Evolutionary conservation across 1,140 invertebrate species (phyloP), one percentile per base, ranked within the genome.

Genomic region (Papilio polyxenes): DNA sequence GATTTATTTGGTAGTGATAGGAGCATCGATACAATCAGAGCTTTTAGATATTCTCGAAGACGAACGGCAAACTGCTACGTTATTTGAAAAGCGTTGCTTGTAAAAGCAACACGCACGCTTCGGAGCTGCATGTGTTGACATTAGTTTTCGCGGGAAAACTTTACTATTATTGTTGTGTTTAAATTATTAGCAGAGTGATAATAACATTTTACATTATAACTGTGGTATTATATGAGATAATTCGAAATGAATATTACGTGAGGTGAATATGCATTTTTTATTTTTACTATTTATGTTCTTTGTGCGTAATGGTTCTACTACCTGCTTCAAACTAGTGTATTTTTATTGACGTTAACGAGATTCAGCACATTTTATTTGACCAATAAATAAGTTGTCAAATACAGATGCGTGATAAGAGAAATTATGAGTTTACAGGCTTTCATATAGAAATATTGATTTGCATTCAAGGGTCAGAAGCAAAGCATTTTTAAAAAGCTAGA

Each of bases 71-170:
- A 74, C 17, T 44, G 20, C 6, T 56, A 77, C 48, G 75, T 77
- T 77, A 77, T 77, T 77, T 77, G 44, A 49, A 77, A 77, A 77
- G 44, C 48, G 49, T 31, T 31, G 49, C 75, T 53, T 23, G 75
- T 31, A 37, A 51, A 53, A n/a, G 75, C 20, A 51, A 49, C 75
- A 77, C 75, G 75, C 48, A 77, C 75, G 75, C 75, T 15, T 56
- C 40, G 20, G 48, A 77, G 49, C n/a, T 23, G 49, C 49, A 77
- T 51, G n/a, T 53, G 20, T 77, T 51, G 75, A 23, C 37, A 44
- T 44, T 75, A 75, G 8, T 75, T 48, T 53, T 0, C 48, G 75
- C 48, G 75, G 75, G 75, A 76, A 76, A 65, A 31, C 10, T 59
- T 59, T 59, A n/a, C 8, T n/a, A n/a, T 59, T 59, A 31, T 31